A percentile compares a stretch with the other conserved stretches of the same genome.
Evolutionary conservation across 2,113 vertebrate species (phyloP).

Genomic region (Phylloscopus trochilus): DNA sequence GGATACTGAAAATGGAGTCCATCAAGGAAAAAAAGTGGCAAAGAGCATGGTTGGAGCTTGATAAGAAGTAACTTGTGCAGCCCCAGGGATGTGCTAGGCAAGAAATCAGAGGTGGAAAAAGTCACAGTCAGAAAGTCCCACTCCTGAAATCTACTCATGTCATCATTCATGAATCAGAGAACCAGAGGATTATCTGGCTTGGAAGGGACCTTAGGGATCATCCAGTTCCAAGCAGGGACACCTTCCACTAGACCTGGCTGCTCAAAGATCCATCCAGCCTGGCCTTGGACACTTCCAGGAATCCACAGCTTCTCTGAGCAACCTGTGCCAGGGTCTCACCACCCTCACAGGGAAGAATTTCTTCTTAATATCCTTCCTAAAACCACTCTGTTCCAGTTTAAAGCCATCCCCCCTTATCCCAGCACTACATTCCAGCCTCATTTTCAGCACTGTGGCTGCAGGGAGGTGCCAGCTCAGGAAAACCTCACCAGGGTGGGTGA

Average conservation of each 20-base stretch:
- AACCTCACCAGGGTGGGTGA: background rate
- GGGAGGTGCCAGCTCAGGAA: background rate
- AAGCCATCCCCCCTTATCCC: background rate
- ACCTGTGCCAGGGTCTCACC: background rate
- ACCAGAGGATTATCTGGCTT: background rate
- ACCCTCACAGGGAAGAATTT: background rate
- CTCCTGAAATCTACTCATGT: background rate
- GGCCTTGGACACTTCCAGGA: background rate
- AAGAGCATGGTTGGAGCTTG: background rate
- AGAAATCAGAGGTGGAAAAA: background rate
- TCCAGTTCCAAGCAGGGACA: background rate
- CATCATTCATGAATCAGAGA: background rate
- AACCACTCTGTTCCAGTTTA: background rate
- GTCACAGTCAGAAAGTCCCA: background rate
- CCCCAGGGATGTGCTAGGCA: background rate
- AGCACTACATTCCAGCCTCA: background rate
- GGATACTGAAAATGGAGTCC: background rate
- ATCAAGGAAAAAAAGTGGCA: background rate
- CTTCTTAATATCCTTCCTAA: background rate
- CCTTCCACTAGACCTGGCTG: background rate
- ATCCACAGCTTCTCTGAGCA: background rate
- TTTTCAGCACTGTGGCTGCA: background rate
- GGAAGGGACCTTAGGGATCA: background rate
- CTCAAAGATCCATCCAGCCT: background rate
- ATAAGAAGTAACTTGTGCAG: background rate